These are phyloP conservation scores for Calephelis perditalis DNA, from an alignment of 2,888 invertebrate genomes.

Conservation along the genomic window DNA sequence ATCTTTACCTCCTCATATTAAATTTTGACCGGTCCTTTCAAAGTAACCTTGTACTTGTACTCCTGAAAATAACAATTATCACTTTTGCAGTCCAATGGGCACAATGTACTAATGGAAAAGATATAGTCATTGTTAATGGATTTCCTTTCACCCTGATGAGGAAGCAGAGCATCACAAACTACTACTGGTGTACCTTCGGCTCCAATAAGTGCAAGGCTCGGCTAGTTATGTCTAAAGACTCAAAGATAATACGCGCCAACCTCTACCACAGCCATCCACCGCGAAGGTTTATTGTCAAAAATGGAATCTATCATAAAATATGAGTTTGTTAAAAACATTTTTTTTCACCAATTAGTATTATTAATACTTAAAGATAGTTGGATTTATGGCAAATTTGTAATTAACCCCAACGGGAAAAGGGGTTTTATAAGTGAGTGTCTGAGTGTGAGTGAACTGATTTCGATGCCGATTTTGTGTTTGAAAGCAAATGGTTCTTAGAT, in stretches of 20 bases:
- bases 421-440: no score
- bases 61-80: neutral
- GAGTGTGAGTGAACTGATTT: no score
- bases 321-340: constrained; percentile 24
- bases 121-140: constrained; percentile 36
- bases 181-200: constrained; percentile 32
- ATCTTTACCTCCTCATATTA: no score
- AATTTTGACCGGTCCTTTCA: no score
- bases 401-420: no score
- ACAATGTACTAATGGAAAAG: constrained; percentile 28
- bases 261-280: constrained; percentile 61
- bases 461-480: no score
- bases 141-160: constrained; percentile 38
- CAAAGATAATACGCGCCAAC: constrained; percentile 15
- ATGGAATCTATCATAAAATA: constrained; percentile 36
- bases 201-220: constrained; percentile 26
- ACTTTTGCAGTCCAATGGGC: constrained; percentile 13
- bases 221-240: constrained; percentile 22
- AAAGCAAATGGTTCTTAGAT: no score
- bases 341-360: no score
- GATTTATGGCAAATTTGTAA: no score
- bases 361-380: no score
- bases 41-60: no score
- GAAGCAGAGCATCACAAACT: constrained; percentile 22
- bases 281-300: constrained; percentile 29